Evolutionary conservation across 2,113 vertebrate species (phyloP).

Genomic region (Chionodraco myersi): DNA sequence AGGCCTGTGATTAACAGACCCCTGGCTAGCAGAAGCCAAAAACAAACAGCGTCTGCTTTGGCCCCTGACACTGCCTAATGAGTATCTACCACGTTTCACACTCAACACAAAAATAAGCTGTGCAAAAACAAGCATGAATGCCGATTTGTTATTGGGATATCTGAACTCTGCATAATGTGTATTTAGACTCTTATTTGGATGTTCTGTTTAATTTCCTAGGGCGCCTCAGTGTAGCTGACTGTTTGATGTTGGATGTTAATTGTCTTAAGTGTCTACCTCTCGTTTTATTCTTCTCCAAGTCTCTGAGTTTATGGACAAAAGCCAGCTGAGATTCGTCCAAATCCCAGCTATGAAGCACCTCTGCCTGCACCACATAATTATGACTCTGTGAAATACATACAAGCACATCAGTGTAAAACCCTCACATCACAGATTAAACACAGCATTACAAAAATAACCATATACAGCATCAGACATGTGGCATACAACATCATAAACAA

Average conservation of each 20-base stretch:
- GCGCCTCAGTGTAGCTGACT: not conserved
- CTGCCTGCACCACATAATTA: constrained; percentile 88
- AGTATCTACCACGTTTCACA: constrained; percentile 48
- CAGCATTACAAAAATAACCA: not conserved
- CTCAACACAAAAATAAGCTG: constrained; percentile 24
- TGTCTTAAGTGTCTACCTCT: constrained; percentile 82
- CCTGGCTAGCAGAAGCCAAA: constrained; percentile 40
- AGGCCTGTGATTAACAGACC: constrained; percentile 62
- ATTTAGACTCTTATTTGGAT: too few species aligned
- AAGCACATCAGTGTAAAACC: constrained; percentile 19
- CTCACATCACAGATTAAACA: constrained; percentile 7
- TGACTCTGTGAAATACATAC: constrained; percentile 79
- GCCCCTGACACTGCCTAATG: constrained; percentile 54
- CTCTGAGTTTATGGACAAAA: constrained; percentile 85
- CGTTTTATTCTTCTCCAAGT: constrained; percentile 84
- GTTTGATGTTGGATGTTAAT: constrained; percentile 7
- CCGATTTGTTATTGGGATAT: too few species aligned
- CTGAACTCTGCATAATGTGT: too few species aligned
- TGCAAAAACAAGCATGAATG: constrained; percentile 32
- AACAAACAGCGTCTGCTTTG: constrained; percentile 45
- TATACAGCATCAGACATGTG: not conserved
- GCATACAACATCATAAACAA: not conserved
- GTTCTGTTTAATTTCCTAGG: not conserved
- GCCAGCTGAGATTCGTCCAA: constrained; percentile 84
- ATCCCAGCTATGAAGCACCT: constrained; percentile 89